These are phyloP conservation scores for Drosophila nannoptera DNA, from an alignment of 1,140 invertebrate species.

Conservation along the genomic window DNA sequence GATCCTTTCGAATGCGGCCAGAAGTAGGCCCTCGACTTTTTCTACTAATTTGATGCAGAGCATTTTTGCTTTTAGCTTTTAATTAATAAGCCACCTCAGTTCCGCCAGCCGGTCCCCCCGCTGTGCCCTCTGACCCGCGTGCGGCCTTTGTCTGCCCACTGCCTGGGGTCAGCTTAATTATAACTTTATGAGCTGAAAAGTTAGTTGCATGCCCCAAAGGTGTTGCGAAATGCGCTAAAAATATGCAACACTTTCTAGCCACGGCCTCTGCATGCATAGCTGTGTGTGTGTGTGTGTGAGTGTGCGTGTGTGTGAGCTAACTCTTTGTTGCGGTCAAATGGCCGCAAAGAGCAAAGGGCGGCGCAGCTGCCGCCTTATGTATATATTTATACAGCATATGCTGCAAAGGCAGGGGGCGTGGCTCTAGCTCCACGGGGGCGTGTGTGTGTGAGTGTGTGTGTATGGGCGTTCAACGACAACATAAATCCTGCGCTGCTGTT, in stretches of 20 bases:
- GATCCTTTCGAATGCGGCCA: no score
- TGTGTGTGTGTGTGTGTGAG: not conserved
- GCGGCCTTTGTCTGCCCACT: conserved; percentile 8
- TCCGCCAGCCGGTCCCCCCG: not conserved
- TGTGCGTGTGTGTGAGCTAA: conserved; percentile 6
- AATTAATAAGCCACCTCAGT: conserved; percentile 4
- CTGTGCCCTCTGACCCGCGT: not conserved
- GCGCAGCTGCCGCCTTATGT: conserved; percentile 35
- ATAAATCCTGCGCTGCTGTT: conserved; percentile 63
- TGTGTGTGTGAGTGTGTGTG: not conserved
- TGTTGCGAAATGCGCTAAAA: conserved; percentile 50
- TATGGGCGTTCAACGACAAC: conserved; percentile 53
- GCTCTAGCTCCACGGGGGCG: not conserved
- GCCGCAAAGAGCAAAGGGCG: conserved; percentile 24
- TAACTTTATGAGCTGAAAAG: conserved; percentile 56
- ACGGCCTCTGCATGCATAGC: conserved; percentile 13
- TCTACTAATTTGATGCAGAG: not conserved
- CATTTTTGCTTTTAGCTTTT: not conserved
- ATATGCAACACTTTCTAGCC: conserved; percentile 52
- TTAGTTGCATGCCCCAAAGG: conserved; percentile 50
- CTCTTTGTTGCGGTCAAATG: conserved; percentile 49
- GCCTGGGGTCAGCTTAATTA: conserved; percentile 54
- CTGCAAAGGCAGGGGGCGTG: conserved; percentile 14
- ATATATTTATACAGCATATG: conserved; percentile 29
- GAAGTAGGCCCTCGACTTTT: no score